phyloP scores from a whole-genome alignment of 2,113 vertebrate genomes.

The Callorhinus ursinus region DNA sequence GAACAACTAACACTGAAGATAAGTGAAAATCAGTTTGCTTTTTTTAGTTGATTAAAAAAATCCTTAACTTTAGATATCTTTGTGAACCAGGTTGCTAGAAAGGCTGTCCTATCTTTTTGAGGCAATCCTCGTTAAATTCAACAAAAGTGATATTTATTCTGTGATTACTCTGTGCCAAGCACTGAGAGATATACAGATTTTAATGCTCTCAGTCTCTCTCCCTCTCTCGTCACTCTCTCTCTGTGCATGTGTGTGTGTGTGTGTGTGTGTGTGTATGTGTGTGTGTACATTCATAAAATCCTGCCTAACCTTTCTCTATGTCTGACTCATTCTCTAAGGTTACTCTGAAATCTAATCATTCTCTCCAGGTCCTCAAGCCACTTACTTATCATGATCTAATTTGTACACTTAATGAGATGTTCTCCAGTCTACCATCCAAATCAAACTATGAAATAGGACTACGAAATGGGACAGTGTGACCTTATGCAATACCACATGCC shows the following conservation, averaged over 20 bases:
- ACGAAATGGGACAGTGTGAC: not conserved
- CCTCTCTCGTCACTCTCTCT: not conserved
- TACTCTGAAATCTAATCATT: slow-evolving; percentile 58
- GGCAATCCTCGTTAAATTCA: slow-evolving; percentile 13
- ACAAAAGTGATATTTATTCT: not conserved
- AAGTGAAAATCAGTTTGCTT: not conserved
- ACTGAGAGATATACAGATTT: not conserved
- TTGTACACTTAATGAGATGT: slow-evolving; percentile 25
- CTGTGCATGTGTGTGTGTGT: not conserved
- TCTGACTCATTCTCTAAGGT: slow-evolving; percentile 7
- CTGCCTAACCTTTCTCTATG: not conserved
- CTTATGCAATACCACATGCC: not conserved
- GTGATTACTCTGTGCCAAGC: not conserved
- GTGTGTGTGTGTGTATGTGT: not conserved
- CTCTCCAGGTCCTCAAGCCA: not conserved
- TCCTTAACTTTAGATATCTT: not conserved
- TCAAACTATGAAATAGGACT: not conserved
- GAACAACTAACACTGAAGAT: not conserved
- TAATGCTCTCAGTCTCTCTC: not conserved
- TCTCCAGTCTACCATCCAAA: slow-evolving; percentile 11
- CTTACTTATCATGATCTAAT: slow-evolving; percentile 3
- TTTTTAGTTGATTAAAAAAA: not conserved
- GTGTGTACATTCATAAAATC: not conserved
- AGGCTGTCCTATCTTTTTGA: not conserved
- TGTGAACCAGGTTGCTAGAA: not conserved